Base-by-base conservation (phyloP, 2,113 vertebrate species). In the Nicator chloris region DNA sequence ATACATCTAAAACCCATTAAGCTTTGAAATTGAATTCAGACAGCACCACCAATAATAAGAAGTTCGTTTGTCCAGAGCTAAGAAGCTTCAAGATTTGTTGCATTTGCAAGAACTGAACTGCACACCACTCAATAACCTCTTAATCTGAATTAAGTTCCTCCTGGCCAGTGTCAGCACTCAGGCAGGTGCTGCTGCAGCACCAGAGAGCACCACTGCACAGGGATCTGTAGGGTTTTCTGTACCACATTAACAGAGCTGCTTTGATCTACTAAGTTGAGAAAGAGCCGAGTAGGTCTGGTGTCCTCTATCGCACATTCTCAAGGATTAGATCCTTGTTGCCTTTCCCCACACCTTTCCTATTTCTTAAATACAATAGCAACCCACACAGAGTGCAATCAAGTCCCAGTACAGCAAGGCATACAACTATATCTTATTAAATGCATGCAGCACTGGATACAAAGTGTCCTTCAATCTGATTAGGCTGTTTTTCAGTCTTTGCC, bases 131-230 rank as follows among this genome's bases (percentile, higher is more conserved):
- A 14, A 19, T 30, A 70, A 89, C 20, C 45, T 37, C 61, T 83
- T 51, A 24, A 57, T 39, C 49, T 77, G 33, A 79, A 50, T 28
- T 35, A 72, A 93, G 35, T 24, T 57, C 31, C 63, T 57, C 14
- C 2, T 9, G 26, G 53, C 15, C 9, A 2, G 27, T 17, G 13
- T 23, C 70, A 54, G 42, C 45, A 21, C 0, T 0, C 35, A 57
- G 47, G 9, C 65, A 30, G 40, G 19, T 9, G 22, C 37, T 39
- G 19, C 24, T 20, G 20, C 15, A 68, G 53, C 37, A 35, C 42
- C 69, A 68, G 35, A 26, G 18, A 61, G n/a, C 70, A 18, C 9
- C 66, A 11, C 54, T 17, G 13, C 51, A 21, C 21, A 20, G 22
- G 40, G 24, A 28, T 11, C 18, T 20, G 4, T 2, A 4, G 1